Percentiles rank a stretch among this genome's conserved stretches.
These are phyloP conservation scores for Thysanoteuthis rhombus DNA, from an alignment of 2,888 invertebrate genomes.

Conservation along the genomic window DNA sequence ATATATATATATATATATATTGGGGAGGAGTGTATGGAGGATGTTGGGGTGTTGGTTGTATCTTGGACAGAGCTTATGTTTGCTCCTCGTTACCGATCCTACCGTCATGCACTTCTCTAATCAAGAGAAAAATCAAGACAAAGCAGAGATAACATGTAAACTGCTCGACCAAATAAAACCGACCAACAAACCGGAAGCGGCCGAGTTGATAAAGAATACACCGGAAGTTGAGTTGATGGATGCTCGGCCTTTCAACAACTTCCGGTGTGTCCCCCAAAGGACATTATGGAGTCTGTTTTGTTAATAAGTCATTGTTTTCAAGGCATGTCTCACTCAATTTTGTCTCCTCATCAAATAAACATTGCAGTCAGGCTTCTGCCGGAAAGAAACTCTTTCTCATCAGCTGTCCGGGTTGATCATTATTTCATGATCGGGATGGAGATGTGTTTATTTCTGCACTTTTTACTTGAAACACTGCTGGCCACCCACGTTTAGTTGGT, in stretches of 20 bases:
- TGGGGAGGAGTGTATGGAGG: too few species aligned
- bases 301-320: not conserved
- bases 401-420: not conserved
- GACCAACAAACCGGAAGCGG: not conserved
- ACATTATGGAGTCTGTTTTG: not conserved
- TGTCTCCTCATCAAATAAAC: not conserved
- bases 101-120: too few species aligned
- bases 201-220: not conserved
- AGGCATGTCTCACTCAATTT: slow-evolving; percentile 12
- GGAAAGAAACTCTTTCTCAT: not conserved
- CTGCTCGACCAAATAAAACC: not conserved
- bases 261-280: not conserved
- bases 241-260: not conserved
- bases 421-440: not conserved
- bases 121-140: not conserved
- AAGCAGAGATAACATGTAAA: not conserved
- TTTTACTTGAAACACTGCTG: not conserved
- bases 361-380: not conserved
- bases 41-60: too few species aligned
- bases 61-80: too few species aligned
- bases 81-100: too few species aligned
- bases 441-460: not conserved
- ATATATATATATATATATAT: not conserved
- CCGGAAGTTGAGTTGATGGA: not conserved
- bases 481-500: not conserved